phyloP scores from a whole-genome alignment of 2,888 invertebrate genomes.

The Acrobasis consociella region DNA sequence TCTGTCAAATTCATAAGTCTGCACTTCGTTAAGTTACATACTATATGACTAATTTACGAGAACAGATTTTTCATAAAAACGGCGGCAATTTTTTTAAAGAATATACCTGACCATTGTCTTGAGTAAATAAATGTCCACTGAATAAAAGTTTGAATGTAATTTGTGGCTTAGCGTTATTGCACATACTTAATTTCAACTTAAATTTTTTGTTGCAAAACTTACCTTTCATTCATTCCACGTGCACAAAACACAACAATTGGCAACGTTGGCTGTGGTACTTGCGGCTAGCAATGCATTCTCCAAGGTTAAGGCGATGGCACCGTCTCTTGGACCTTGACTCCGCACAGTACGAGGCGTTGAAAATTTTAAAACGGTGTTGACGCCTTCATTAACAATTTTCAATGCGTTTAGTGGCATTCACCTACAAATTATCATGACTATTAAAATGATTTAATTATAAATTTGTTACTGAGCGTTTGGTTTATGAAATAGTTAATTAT shows the following conservation, averaged over 20 bases:
- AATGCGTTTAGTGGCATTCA: constrained; percentile 20
- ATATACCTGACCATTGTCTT: too few relatives aligned
- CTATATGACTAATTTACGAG: too few relatives aligned
- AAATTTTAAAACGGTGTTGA: constrained; percentile 14
- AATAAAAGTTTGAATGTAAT: too few relatives aligned
- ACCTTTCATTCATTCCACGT: not conserved
- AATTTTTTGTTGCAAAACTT: not conserved
- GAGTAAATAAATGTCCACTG: too few relatives aligned
- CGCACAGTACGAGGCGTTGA: constrained; percentile 19
- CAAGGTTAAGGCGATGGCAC: constrained; percentile 12
- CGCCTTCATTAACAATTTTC: constrained; percentile 20
- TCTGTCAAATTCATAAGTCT: too few relatives aligned
- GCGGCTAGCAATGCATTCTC: not conserved
- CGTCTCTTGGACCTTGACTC: constrained; percentile 12
- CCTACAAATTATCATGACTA: constrained; percentile 18
- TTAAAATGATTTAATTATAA: constrained; percentile 28
- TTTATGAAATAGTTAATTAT: not conserved
- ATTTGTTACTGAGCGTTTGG: not conserved
- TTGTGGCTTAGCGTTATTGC: too few relatives aligned
- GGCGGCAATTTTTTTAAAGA: too few relatives aligned
- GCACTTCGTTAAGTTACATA: too few relatives aligned
- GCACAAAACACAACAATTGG: constrained; percentile 1
- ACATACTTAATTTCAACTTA: not conserved
- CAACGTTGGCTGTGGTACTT: not conserved
- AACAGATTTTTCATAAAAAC: too few relatives aligned